Percentiles rank a stretch among this genome's conserved stretches.
These are phyloP conservation scores for Chaetodon trifasciatus DNA, from an alignment of 2,797 vertebrate species.

Conservation along the genomic window DNA sequence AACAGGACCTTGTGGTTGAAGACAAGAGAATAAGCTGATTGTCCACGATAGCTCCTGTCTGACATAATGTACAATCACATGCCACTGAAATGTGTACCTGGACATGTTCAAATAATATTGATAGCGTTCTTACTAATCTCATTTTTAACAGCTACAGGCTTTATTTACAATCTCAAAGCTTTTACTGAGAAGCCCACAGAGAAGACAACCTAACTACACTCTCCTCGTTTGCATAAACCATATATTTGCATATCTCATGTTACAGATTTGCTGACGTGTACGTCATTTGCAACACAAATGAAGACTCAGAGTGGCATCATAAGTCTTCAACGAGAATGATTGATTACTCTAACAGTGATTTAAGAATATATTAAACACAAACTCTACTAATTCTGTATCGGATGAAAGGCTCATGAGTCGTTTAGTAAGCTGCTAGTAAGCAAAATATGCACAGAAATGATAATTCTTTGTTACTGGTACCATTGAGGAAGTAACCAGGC, in stretches of 20 bases:
- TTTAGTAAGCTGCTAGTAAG: background rate
- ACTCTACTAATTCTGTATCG: background rate
- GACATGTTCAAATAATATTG: background rate
- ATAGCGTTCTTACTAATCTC: slow-evolving; percentile 3
- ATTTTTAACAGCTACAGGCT: background rate
- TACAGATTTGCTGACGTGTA: slow-evolving; percentile 59
- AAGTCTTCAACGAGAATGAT: slow-evolving; percentile 49
- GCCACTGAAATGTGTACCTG: background rate
- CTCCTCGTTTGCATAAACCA: slow-evolving; percentile 63
- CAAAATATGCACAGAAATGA: slow-evolving; percentile 4
- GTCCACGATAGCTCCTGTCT: background rate
- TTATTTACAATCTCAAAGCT: slow-evolving; percentile 19
- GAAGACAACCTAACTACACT: slow-evolving; percentile 33
- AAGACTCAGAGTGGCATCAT: slow-evolving; percentile 33
- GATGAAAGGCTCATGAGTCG: background rate
- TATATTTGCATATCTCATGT: slow-evolving; percentile 68
- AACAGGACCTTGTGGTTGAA: slow-evolving; percentile 40
- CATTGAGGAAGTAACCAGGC: slow-evolving; percentile 83
- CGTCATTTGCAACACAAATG: slow-evolving; percentile 80
- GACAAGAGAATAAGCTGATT: slow-evolving; percentile 17
- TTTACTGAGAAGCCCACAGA: slow-evolving; percentile 4
- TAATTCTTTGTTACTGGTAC: slow-evolving; percentile 68
- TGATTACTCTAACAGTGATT: slow-evolving; percentile 30
- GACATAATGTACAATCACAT: background rate
- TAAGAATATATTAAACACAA: slow-evolving; percentile 28